Evolutionary conservation across 2,888 invertebrate species (phyloP), one percentile per base, ranked within the genome.

Genomic region (Monochamus alternatus): DNA sequence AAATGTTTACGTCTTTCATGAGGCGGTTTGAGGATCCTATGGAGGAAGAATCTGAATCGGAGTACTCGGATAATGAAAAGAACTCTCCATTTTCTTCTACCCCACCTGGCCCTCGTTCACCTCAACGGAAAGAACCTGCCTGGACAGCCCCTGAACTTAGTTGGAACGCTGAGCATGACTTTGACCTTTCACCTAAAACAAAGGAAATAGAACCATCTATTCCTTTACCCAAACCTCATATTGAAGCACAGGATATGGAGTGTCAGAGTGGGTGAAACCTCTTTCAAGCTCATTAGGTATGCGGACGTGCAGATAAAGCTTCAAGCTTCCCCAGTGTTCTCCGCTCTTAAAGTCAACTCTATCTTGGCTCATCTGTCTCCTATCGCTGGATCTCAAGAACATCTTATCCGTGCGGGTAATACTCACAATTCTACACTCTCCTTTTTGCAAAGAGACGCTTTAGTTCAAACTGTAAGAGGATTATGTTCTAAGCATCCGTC

Each of bases 221-320:
- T 10, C 68, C 74, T n/a, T n/a, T 68, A 10, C 68, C 74, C 14
- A 74, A 75, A 43, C 67, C 70, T 9, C 14, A 60, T n/a, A 78
- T 78, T 7, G 70, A 66, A 55, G 55, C 22, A 10, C 75, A 77
- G 38, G 78, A 74, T 7, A 72, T 72, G 1, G 69, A 79, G 51
- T 68, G 78, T 62, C 73, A 72, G 51, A 64, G 67, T 76, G n/a
- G 71, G 76, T 22, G 44, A 52, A 10, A 10, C 32, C 0, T 12
- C 73, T 43, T 76, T 67, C 60, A 70, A 70, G 9, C 14, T 38
- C 14, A 76, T 74, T 31, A 51, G 73, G 12, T 76, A 76, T 38
- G 32, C 74, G 4, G 76, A 76, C 31, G 70, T 74, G 12, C 76
- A 76, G 51, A 73, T 59, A 31, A 76, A 64, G 31, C 62, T 74